These are phyloP conservation scores for Notospermus geniculatus DNA, from an alignment of 1,140 invertebrate species.

Conservation along the genomic window DNA sequence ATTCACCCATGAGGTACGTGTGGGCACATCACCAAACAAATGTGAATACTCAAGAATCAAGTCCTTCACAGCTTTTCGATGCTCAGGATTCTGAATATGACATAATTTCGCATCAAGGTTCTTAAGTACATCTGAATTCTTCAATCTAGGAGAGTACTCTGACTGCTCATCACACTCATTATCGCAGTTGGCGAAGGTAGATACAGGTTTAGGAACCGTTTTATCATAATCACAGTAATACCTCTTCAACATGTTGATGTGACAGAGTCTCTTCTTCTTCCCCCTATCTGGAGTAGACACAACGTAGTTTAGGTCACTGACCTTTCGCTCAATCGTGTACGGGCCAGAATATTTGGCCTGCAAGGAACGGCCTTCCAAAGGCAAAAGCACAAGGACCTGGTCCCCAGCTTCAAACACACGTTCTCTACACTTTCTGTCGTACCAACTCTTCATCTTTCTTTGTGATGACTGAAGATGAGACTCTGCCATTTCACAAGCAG, in stretches of 20 bases:
- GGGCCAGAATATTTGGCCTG: slow-evolving; percentile 23
- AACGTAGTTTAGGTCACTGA: slow-evolving; percentile 20
- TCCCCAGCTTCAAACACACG: slow-evolving; percentile 23
- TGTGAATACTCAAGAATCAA: no score
- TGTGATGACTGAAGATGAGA: slow-evolving; percentile 17
- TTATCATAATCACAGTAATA: neutral
- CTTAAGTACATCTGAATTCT: no score
- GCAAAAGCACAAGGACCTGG: slow-evolving; percentile 20
- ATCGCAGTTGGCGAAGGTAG: no score
- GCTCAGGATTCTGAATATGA: neutral
- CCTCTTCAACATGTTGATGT: slow-evolving; percentile 22
- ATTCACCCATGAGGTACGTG: no score
- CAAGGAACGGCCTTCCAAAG: slow-evolving; percentile 16
- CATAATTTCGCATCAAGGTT: neutral
- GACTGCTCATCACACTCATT: no score
- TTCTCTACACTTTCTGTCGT: slow-evolving; percentile 23
- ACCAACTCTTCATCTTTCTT: slow-evolving; percentile 23
- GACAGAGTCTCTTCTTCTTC: slow-evolving; percentile 13
- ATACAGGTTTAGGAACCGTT: no score
- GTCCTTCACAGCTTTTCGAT: neutral
- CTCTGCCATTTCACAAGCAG: slow-evolving; percentile 19
- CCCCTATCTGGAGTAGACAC: slow-evolving; percentile 16
- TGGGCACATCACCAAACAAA: no score
- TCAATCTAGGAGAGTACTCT: no score
- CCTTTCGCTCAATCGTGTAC: slow-evolving; percentile 15